Percentiles rank a stretch among this genome's conserved stretches.
These are phyloP conservation scores for Itoplectis maculator DNA, from an alignment of 2,888 invertebrate species.

Conservation along the genomic window DNA sequence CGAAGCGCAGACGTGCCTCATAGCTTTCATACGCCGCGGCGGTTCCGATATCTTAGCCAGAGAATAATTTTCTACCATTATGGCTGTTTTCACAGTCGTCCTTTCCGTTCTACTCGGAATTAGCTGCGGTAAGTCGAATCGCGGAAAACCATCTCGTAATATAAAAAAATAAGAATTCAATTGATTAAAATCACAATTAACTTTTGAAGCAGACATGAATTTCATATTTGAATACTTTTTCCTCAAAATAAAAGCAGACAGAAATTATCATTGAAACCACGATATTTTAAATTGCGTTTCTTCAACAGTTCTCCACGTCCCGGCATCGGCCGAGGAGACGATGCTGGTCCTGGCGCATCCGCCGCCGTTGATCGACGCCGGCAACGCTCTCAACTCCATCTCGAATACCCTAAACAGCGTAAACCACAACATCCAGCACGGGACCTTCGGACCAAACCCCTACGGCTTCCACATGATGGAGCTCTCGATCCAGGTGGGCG, in stretches of 20 bases:
- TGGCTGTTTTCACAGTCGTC: slow-evolving; percentile 2
- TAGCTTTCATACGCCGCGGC: too few species aligned
- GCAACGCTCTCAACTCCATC: background rate
- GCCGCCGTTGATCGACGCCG: background rate
- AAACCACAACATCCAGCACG: background rate
- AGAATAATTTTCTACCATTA: background rate
- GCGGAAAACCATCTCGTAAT: too few species aligned
- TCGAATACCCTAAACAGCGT: background rate
- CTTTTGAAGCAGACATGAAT: too few species aligned
- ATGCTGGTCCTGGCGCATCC: background rate
- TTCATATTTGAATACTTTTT: too few species aligned
- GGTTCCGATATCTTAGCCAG: background rate
- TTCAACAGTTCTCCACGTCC: too few species aligned
- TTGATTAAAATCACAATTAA: too few species aligned
- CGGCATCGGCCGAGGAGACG: background rate
- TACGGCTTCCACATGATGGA: background rate
- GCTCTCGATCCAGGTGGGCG: background rate
- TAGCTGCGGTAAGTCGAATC: background rate
- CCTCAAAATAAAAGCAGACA: too few species aligned
- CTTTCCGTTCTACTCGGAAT: slow-evolving; percentile 1
- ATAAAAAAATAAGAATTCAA: too few species aligned
- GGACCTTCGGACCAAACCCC: background rate
- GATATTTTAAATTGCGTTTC: too few species aligned
- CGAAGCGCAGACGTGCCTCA: too few species aligned
- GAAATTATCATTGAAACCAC: too few species aligned